phyloP scores from a whole-genome alignment of 1,140 invertebrate species.

The Drosophila baimaii region DNA sequence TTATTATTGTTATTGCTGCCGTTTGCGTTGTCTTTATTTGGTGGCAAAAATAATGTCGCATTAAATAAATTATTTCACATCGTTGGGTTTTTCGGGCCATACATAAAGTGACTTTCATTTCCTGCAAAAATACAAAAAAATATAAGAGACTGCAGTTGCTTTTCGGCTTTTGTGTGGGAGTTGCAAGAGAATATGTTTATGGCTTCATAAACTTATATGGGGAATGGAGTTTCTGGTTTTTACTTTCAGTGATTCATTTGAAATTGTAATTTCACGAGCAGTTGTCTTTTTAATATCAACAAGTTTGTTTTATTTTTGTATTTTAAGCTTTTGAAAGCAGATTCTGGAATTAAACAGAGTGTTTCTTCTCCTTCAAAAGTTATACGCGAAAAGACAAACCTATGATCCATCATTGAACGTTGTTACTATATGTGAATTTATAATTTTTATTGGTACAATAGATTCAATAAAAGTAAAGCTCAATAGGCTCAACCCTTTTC shows the following conservation, averaged over 20 bases:
- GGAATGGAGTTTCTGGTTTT: constrained; percentile 32
- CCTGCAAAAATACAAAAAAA: constrained; percentile 51
- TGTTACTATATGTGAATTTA: too few relatives aligned
- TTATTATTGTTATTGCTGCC: constrained; percentile 54
- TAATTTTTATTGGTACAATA: too few relatives aligned
- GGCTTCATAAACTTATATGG: constrained; percentile 41
- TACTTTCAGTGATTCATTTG: constrained; percentile 40
- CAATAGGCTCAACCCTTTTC: not conserved
- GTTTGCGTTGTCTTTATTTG: constrained; percentile 74
- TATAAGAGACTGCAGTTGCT: constrained; percentile 7
- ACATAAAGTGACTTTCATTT: constrained; percentile 69
- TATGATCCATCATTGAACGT: not conserved
- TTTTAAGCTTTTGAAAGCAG: not conserved
- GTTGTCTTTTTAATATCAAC: not conserved
- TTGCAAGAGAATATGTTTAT: constrained; percentile 53
- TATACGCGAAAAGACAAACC: too few relatives aligned
- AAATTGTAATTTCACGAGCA: constrained; percentile 10
- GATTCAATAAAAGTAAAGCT: too few relatives aligned
- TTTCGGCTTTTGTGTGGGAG: constrained; percentile 40
- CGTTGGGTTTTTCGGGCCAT: constrained; percentile 36
- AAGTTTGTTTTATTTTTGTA: constrained; percentile 2
- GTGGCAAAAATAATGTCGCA: constrained; percentile 66
- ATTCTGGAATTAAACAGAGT: not conserved
- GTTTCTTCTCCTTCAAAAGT: not conserved
- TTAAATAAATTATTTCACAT: constrained; percentile 78